These are phyloP conservation scores for Drosophila tripunctata DNA, from an alignment of 2,888 invertebrate species.

Conservation along the genomic window DNA sequence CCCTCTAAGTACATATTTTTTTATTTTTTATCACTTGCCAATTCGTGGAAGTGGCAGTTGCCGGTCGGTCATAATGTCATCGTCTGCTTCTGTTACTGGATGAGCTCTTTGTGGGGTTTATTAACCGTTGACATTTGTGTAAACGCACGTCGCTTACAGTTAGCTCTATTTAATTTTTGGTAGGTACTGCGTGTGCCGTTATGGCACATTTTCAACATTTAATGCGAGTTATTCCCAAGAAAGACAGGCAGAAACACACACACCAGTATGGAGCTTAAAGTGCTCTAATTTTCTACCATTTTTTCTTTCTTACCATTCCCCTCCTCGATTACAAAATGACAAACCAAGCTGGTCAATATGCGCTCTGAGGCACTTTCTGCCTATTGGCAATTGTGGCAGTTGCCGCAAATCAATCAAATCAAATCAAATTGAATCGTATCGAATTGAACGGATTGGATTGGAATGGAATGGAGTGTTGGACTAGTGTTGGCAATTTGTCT, in stretches of 20 bases:
- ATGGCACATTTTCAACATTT: constrained; percentile 70
- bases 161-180: constrained; percentile 53
- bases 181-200: constrained; percentile 59
- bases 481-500: constrained; percentile 68
- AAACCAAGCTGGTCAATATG: constrained; percentile 23
- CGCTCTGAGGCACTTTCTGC: constrained; percentile 30
- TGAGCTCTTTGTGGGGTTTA: constrained; percentile 50
- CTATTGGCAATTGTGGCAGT: constrained; percentile 52
- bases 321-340: constrained; percentile 52
- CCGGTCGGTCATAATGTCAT: constrained; percentile 35
- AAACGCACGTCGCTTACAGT: constrained; percentile 72
- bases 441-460: background rate
- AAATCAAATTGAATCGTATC: constrained; percentile 42
- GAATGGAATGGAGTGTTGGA: constrained; percentile 19
- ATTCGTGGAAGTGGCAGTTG: constrained; percentile 44
- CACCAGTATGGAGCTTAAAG: background rate
- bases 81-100: constrained; percentile 2
- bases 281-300: constrained; percentile 14
- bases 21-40: constrained; percentile 43
- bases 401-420: constrained; percentile 72
- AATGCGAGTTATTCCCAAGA: constrained; percentile 62
- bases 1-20: background rate
- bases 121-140: constrained; percentile 73
- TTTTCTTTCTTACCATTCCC: constrained; percentile 19
- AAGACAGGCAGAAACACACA: constrained; percentile 28